Evolutionary conservation across 1,140 invertebrate genomes (phyloP), one percentile per base, ranked within the genome.

Genomic region (Pachyrhynchus sulphureomaculatus): DNA sequence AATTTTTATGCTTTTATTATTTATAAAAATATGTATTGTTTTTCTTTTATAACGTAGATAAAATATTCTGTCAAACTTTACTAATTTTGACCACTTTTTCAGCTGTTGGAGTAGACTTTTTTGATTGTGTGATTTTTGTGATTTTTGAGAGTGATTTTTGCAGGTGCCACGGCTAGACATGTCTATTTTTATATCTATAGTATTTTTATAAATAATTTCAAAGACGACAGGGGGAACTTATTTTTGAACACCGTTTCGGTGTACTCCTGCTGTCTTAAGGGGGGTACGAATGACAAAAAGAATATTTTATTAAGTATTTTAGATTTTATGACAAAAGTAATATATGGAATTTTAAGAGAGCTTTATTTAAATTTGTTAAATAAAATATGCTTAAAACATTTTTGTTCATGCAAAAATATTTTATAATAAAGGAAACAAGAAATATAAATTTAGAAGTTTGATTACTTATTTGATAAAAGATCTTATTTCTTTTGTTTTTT

Each of bases 91-190:
- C 26, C 1, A 29, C 12, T 9, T 29, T 29, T 29, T 10, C 12
- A 6, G 26, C 26, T 29, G n/a, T 48, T 53, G 29, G 48, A 36
- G 37, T 26, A 44, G 10, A 45, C 18, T 36, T 64, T 66, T 69
- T 65, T 61, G 37, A 41, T 26, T 55, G 61, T 48, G 58, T 58
- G 64, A 57, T 60, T 51, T 61, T 60, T 68, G 42, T 62, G 47
- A 48, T 62, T 68, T 66, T 65, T 58, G 55, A 47, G 61, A 53
- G 47, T 58, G 54, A 51, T 64, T 57, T 64, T 62, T 62, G 42
- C 52, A 62, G 52, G 52, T 62, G 52, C 45, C n/a, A 59, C 29
- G 36, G 44, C 55, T 37, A 49, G 47, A 49, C 13, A 42, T 32
- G 41, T 42, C 10, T 44, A 42, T 59, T 59, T 59, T 51, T 58